phyloP scores from a whole-genome alignment of 2,113 vertebrate genomes.

The Dissostichus mawsoni region DNA sequence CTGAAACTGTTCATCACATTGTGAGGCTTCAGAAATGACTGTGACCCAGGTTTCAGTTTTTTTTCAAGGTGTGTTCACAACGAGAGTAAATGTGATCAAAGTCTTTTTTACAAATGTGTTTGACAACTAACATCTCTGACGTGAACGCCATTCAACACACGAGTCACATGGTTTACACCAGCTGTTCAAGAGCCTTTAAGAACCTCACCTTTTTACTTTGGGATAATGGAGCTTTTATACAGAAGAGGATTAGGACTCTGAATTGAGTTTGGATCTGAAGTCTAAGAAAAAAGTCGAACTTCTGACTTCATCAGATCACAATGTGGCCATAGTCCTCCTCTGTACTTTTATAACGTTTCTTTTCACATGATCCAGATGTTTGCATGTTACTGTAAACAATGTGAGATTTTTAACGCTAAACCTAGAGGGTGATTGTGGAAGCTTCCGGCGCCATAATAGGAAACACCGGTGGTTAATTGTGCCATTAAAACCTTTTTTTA shows the following conservation, averaged over 20 bases:
- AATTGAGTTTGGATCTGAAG: too few relatives aligned
- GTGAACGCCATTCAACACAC: neutral
- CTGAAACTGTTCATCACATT: neutral
- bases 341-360: neutral
- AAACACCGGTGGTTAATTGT: conserved; percentile 5
- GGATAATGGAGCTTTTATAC: neutral
- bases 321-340: too few relatives aligned
- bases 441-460: neutral
- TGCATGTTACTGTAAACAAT: neutral
- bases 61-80: neutral
- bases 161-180: neutral
- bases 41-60: neutral
- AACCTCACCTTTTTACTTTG: neutral
- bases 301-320: too few relatives aligned
- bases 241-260: too few relatives aligned
- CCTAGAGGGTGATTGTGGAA: neutral
- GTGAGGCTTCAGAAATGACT: too few relatives aligned
- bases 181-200: neutral
- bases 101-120: neutral
- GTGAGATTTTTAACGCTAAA: neutral
- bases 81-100: too few relatives aligned
- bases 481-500: conserved; percentile 18
- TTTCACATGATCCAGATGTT: neutral
- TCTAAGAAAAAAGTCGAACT: too few relatives aligned
- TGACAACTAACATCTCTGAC: neutral